Evolutionary conservation across 2,113 vertebrate species (phyloP).

Genomic region (Rhizomys pruinosus): DNA sequence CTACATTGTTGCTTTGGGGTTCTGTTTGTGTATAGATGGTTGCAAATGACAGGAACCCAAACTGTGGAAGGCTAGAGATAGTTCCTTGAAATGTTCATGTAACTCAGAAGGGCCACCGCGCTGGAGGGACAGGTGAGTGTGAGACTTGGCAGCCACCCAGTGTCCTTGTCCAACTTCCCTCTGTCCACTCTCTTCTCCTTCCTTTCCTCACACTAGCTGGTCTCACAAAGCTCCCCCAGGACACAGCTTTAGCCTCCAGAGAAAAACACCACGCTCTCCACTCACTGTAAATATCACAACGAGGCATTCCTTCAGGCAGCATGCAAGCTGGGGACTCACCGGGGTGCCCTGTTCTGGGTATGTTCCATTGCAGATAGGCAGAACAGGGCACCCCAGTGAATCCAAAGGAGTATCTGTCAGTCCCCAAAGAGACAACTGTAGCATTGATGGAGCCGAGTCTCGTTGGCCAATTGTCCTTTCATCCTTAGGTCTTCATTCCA

Average conservation of each 20-base stretch:
- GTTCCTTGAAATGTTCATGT: background rate
- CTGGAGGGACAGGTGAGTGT: background rate
- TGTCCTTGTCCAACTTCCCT: background rate
- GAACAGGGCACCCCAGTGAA: background rate
- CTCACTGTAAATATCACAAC: background rate
- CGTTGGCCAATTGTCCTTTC: background rate
- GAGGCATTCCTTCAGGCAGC: background rate
- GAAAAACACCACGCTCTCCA: background rate
- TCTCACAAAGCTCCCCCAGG: background rate
- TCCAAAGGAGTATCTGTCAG: background rate
- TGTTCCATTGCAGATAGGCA: background rate
- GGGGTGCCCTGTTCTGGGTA: accelerated
- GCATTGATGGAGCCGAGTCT: background rate
- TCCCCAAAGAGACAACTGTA: background rate
- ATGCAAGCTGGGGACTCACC: background rate
- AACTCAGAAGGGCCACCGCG: background rate
- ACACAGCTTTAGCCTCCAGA: background rate
- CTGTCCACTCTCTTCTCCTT: background rate
- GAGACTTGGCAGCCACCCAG: too few species aligned
- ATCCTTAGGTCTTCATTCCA: background rate
- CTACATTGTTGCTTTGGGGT: background rate
- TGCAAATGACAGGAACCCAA: background rate
- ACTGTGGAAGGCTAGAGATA: background rate
- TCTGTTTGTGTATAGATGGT: background rate
- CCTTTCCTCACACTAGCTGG: background rate